These are phyloP conservation scores for Phrynocephalus guinanensis DNA, from an alignment of 2,797 vertebrate genomes.

Conservation along the genomic window DNA sequence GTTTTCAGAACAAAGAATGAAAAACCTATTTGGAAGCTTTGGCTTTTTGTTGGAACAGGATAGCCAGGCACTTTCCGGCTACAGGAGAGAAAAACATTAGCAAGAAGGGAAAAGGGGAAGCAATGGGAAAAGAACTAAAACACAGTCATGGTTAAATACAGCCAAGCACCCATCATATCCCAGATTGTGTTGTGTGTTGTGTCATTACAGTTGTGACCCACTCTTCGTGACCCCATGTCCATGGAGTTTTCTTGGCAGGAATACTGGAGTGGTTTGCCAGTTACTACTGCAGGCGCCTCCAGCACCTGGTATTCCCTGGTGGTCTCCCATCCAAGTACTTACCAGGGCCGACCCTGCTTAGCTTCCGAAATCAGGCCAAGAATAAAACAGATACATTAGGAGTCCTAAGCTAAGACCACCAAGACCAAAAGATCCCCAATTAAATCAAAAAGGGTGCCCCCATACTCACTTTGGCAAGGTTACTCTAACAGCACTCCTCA, in stretches of 20 bases:
- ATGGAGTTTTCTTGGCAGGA: no score
- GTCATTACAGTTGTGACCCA: no score
- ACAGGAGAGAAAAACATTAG: background rate
- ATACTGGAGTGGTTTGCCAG: no score
- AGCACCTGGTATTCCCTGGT: no score
- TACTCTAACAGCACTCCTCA: background rate
- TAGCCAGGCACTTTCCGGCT: background rate
- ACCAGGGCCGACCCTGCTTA: no score
- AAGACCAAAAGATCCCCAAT: background rate
- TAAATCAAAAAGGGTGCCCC: background rate
- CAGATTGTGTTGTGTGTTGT: no score
- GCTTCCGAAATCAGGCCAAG: background rate
- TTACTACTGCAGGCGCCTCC: no score
- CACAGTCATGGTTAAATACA: background rate
- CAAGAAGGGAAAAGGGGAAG: background rate
- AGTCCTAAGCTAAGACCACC: background rate
- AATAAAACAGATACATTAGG: background rate
- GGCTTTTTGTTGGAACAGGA: no score
- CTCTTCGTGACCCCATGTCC: no score
- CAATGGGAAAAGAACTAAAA: background rate
- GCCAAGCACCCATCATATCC: background rate
- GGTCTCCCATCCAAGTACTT: no score
- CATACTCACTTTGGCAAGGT: background rate
- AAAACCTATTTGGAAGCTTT: background rate
- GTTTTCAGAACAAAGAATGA: background rate